Base-by-base conservation (phyloP, 2,888 invertebrate genomes). In the Clivina fossor region DNA sequence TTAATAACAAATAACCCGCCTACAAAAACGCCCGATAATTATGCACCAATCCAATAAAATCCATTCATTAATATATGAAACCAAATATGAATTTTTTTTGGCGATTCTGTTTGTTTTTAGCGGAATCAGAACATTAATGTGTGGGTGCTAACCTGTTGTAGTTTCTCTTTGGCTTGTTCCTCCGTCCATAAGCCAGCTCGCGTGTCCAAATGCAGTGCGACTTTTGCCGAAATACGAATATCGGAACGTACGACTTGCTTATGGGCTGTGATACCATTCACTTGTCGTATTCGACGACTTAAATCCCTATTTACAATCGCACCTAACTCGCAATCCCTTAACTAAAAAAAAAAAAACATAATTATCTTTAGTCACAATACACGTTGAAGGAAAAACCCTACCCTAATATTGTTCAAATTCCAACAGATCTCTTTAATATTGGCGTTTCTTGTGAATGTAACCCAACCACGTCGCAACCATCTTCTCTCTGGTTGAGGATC, bases 371-470 rank as follows among this genome's bases (percentile, higher is more conserved):
- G 33, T 41, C 26, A 26, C 26, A 26, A 7, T 26, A 8, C 8
- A 26, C 8, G 5, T n/a, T n/a, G n/a, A n/a, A 26, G 5, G 26
- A 7, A 26, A 37, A 16, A 32, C 68, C 76, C 73, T 73, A 90
- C 84, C 67, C 97, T 81, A 59, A 95, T 92, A 64, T 93, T 96
- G 71, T 97, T 98, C 33, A 99, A 80, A 71, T 93, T 94, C 97
- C 97, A 99, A 75, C 98, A 99, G 63, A 99, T 98, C 71, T 99
- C 98, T 71, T 98, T 98, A 63, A 99, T 98, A 74, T 98, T 97
- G 38, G 98, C 96, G 68, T 93, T 90, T 15, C 96, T 81, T 62
- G 92, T 89, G 75, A 97, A 98, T 0, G 98, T 98, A 26, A 97
- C 95, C 98, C 98, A 99, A 32, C 97, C 99, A 43, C 98, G 84